Evolutionary conservation across 2,797 vertebrate genomes (phyloP), one percentile per base, ranked within the genome.

Genomic region (Bucorvus abyssinicus): DNA sequence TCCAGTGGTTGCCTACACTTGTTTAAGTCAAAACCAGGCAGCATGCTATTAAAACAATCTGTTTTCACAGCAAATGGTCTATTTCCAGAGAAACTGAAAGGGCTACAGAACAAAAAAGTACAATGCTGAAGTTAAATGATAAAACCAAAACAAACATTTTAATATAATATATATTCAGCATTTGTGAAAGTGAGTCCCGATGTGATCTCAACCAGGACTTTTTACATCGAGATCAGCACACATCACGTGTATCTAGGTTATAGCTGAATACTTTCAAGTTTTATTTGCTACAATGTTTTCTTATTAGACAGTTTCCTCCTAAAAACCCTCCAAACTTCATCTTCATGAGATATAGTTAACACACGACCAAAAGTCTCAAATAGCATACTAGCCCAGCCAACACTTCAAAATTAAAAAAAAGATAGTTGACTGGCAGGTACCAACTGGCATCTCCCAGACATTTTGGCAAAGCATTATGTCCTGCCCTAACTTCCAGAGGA

Each of bases 381-480:
- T 44, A 77, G 52, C 56, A 6, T 14, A 85, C 67, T 52, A 87
- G 64, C 23, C 56, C 75, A 91, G 87, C 52, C 84, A 83, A 77
- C 36, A 52, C 5, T 42, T 79, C 3, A 77, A 57, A 75, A 78
- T 52, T 29, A 42, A 76, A 82, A 75, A 36, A 30, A 29, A 47
- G 45, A 7, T 1, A 64, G 27, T 20, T 90, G 91, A 96, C 64
- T 95, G 91, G 87, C 91, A 94, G 87, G 67, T 82, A 73, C 89
- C 91, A 94, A 12, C 82, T 92, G 96, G 75, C 87, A 94, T 68
- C 64, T 83, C 71, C 65, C 64, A 67, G 61, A 84, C 55, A 63
- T 10, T 63, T 42, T 90, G 69, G 61, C 88, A 94, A 84, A 81
- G 47, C 27, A 17, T 50, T 57, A 47, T 8, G 15, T 40, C 47